Evolutionary conservation across 2,797 vertebrate genomes (phyloP), one percentile per base, ranked within the genome.

Genomic region (Malurus leucopterus): DNA sequence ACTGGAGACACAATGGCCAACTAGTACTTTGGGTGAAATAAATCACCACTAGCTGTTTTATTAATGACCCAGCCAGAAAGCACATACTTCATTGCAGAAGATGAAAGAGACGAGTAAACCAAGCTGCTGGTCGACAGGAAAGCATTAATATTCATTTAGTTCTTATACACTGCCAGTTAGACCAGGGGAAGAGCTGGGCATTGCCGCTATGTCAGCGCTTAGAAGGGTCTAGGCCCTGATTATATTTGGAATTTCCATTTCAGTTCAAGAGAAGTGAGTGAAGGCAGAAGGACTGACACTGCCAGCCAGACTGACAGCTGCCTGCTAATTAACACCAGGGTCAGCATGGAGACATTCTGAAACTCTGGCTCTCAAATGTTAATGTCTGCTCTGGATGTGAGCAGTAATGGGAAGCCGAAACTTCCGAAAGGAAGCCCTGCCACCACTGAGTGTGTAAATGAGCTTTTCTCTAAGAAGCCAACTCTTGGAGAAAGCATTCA

Each of bases 71-170:
- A 78, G 68, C 27, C 86, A 92, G 91, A 84, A 92, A 64, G 86
- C 86, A 92, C 69, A 80, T 90, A 80, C 73, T 92, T 93, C 83
- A 83, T 1, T 85, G 86, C 77, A 92, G 86, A 67, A 92, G 84
- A 90, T 90, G 79, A 92, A 91, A 93, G 83, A 75, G 76, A 14
- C 32, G 64, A 92, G 89, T 78, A 93, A 94, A 92, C 76, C 58
- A 82, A 84, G 92, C 83, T 94, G 74, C 77, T 84, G 61, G 84
- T 91, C 0, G 2, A 63, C 88, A 88, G 81, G 71, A 92, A 94
- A 57, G 12, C 78, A 95, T 95, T 93, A 91, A 82, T 79, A 95
- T 92, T 95, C 91, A 93, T 93, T 91, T 44, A 59, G 63, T 46
- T 79, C 88, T 75, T 67, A 49, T 3, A 57, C 32, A 41, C 59